phyloP scores from a whole-genome alignment of 2,888 invertebrate genomes.

The Chrysina gloriosa region DNA sequence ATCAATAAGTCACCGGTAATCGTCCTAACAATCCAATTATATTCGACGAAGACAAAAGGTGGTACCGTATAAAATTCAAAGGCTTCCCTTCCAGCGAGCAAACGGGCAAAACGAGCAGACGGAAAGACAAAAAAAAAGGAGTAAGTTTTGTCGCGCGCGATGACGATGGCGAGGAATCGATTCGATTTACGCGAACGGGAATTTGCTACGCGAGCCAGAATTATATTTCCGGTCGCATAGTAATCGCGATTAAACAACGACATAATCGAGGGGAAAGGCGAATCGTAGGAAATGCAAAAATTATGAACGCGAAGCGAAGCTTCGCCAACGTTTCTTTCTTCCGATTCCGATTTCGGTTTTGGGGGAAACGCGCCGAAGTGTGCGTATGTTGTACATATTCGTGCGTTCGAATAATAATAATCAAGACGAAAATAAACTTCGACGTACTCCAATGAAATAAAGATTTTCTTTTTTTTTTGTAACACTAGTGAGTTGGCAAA shows the following conservation, averaged over 20 bases:
- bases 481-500: too few relatives aligned
- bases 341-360: too few relatives aligned
- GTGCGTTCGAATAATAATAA: too few relatives aligned
- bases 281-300: conserved; percentile 1
- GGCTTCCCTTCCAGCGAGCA: conserved; percentile 25
- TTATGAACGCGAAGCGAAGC: not conserved
- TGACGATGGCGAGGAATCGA: conserved; percentile 28
- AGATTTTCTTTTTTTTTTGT: too few relatives aligned
- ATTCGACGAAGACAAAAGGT: conserved; percentile 20
- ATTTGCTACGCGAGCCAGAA: conserved; percentile 23
- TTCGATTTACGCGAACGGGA: conserved; percentile 16
- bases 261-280: not conserved
- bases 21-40: conserved; percentile 41
- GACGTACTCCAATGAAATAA: too few relatives aligned
- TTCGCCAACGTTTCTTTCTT: too few relatives aligned
- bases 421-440: too few relatives aligned
- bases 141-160: conserved; percentile 24
- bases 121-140: conserved; percentile 3
- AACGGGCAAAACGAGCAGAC: not conserved
- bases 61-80: conserved; percentile 16
- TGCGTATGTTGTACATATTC: too few relatives aligned
- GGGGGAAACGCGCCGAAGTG: too few relatives aligned
- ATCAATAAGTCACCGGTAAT: conserved; percentile 41
- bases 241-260: conserved; percentile 21
- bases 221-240: conserved; percentile 18